These are phyloP conservation scores for Danionella dracula DNA, from an alignment of 2,797 vertebrate genomes.

Conservation along the genomic window DNA sequence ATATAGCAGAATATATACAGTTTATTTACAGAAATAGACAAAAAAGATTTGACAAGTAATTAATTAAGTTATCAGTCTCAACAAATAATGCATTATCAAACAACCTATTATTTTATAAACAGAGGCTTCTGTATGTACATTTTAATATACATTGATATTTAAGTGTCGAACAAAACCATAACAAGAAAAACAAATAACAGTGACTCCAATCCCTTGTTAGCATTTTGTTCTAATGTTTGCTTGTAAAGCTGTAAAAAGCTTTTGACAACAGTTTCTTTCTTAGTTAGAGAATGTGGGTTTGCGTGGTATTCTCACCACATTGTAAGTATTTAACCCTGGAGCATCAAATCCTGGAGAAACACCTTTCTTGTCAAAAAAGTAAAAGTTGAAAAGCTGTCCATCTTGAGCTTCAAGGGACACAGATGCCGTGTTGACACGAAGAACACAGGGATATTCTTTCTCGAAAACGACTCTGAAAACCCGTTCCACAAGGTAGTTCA, in stretches of 20 bases:
- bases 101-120: too few relatives aligned
- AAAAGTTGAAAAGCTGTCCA: conserved; percentile 89
- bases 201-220: background rate
- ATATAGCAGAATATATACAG: too few relatives aligned
- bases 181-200: background rate
- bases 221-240: background rate
- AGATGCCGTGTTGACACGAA: conserved; percentile 79
- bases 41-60: too few relatives aligned
- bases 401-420: conserved; percentile 90
- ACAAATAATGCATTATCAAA: too few relatives aligned
- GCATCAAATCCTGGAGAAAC: conserved; percentile 87
- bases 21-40: too few relatives aligned
- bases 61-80: too few relatives aligned
- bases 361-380: conserved; percentile 75
- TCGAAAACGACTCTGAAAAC: conserved; percentile 91
- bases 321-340: conserved; percentile 89
- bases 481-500: conserved; percentile 83
- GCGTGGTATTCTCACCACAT: conserved; percentile 74
- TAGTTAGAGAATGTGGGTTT: conserved; percentile 77
- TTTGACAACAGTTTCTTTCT: conserved; percentile 20
- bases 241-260: background rate
- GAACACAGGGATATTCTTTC: conserved; percentile 84
- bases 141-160: background rate
- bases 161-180: background rate
- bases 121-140: too few relatives aligned